phyloP scores from a whole-genome alignment of 2,797 vertebrate genomes.

The Borostomias antarcticus region DNA sequence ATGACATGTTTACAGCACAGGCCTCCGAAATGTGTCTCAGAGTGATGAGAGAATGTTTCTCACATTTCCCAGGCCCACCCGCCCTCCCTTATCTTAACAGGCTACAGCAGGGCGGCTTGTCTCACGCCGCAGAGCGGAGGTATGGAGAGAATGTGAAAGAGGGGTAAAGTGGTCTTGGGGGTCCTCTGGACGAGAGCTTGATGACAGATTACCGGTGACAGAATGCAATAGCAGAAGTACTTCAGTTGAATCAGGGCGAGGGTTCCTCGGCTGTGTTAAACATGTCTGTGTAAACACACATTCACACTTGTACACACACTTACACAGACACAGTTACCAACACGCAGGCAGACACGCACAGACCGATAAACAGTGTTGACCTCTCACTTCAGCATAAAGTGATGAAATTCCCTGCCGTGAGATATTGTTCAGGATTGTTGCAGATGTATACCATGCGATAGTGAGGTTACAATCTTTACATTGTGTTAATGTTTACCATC shows the following conservation, averaged over 20 bases:
- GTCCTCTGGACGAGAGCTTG: slow-evolving; percentile 8
- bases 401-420: not conserved
- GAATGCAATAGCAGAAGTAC: not conserved
- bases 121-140: not conserved
- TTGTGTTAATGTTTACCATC: too few species aligned
- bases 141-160: not conserved
- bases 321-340: slow-evolving; percentile 8
- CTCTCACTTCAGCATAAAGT: not conserved
- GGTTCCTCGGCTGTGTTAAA: not conserved
- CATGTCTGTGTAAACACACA: not conserved
- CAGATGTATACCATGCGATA: not conserved
- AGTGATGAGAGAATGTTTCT: too few species aligned
- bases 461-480: not conserved
- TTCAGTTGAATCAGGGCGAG: not conserved
- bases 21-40: too few species aligned
- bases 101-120: not conserved
- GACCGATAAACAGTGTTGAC: not conserved
- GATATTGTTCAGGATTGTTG: not conserved
- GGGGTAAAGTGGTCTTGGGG: not conserved
- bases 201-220: not conserved
- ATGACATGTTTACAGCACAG: too few species aligned
- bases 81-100: too few species aligned
- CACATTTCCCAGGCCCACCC: too few species aligned
- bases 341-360: not conserved
- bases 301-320: not conserved